Base-by-base conservation (phyloP, 2,888 invertebrate genomes). In the Lysandra coridon region DNA sequence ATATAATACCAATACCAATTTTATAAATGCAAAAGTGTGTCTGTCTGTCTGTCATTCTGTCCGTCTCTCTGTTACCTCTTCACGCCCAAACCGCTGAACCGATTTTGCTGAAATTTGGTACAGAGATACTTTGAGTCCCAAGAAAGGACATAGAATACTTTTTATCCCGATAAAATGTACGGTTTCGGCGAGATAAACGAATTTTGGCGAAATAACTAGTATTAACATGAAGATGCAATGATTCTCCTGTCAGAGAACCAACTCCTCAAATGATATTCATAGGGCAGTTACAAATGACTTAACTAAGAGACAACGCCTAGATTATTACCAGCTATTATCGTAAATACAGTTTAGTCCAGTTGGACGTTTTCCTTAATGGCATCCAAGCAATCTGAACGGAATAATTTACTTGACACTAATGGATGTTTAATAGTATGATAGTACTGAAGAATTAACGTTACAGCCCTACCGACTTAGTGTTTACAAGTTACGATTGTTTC, bases 301-400 rank as follows among this genome's bases (percentile, higher is more conserved):
- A 69, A 37, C 69, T 69, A 69, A 69, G 33, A 69, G 69, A 69
- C 69, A 69, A 69, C 69, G 69, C 69, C 69, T 17, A 33, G 69
- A 74, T 74, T 44, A 74, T 74, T 74, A 44, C 40, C 74, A 74
- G 30, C 75, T 75, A 75, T 75, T 75, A 75, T 75, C 75, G 53
- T 75, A 75, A 75, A 75, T 49, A 75, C 75, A 75, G 75, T 49
- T 75, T 53, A 49, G 75, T 75, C 49, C 14, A 53, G 75, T 75
- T 75, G 75, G 75, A 75, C 75, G 30, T 75, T 75, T 74, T 74
- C 74, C 74, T 74, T 75, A 75, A 75, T 75, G 75, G 75, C 49
- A 49, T 49, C 75, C 17, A 23, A 75, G 75, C 44, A 75, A 75
- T 75, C 75, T 53, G 75, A 75, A 49, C 44, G 75, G 75, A 75